Base-by-base conservation (phyloP, 53 echinoderm and acorn worm species). In the Zoroaster sp. region DNA sequence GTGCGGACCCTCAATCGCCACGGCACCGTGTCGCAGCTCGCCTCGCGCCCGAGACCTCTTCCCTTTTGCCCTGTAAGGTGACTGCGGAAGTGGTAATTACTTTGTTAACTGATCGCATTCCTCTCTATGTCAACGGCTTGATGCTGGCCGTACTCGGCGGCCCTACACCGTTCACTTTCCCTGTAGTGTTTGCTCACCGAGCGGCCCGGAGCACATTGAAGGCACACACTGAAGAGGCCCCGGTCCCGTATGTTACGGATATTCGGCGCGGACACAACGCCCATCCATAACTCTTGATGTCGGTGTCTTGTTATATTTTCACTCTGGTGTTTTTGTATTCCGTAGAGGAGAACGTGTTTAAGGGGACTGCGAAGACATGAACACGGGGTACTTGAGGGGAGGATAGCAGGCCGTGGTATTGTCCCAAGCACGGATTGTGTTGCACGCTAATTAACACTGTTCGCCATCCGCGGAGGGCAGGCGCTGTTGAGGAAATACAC, bases 41-140 rank as follows among this genome's bases (percentile, higher is more conserved):
- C 66, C 41, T 66, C 82, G 82, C 66, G 25, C 35, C 68, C 40
- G 25, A 13, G 25, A 38, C 40, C 68, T 15, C 66, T 15, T 31
- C 65, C 14, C 33, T 43, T 66, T 44, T 42, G 23, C 68, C 82
- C 44, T 1, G 31, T 67, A 55, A 53, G 78, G 52, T 18, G 17
- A 42, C 82, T 40, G 33, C 66, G 82, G 82, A 67, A 82, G 82
- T 82, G 82, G 82, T 67, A 43, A 67, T 82, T 66, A 82, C 82
- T 82, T 82, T 82, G 82, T 82, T 82, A 82, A 82, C 82, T 4
- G 66, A 82, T 82, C 66, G 82, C 82, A 82, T 82, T 82, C 82
- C 82, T 82, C 32, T 66, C 82, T 43, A 43, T 42, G 67, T 82
- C 42, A 66, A 33, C 68, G 33, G 32, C 82, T 65, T 39, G 59